These are phyloP conservation scores for Erinaceus europaeus DNA, from an alignment of 2,113 vertebrate species.

Conservation along the genomic window DNA sequence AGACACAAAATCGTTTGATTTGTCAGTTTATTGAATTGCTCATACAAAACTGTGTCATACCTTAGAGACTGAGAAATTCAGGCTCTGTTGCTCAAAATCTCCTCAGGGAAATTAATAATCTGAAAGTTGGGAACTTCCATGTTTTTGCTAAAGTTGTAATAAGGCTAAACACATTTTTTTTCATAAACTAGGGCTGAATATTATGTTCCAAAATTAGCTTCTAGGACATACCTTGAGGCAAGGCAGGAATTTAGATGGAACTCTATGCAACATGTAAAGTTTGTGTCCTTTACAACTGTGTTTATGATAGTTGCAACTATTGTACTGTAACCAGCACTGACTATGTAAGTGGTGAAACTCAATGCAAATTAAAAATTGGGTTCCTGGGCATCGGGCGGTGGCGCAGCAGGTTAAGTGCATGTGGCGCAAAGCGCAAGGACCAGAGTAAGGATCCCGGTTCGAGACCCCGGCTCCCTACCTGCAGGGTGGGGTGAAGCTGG, in stretches of 20 bases:
- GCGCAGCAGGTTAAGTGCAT: too few species aligned
- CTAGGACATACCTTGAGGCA: background rate
- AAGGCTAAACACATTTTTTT: background rate
- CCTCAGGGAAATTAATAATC: background rate
- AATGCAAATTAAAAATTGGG: background rate
- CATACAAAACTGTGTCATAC: background rate
- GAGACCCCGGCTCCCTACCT: too few species aligned
- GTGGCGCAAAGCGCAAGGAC: too few species aligned
- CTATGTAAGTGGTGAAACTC: background rate
- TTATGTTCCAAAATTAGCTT: background rate
- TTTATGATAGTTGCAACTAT: background rate
- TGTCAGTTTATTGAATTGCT: background rate
- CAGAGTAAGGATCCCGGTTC: too few species aligned
- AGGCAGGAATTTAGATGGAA: background rate
- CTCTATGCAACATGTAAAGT: background rate
- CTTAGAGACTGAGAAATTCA: background rate
- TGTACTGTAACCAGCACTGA: background rate
- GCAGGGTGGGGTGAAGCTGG: too few species aligned
- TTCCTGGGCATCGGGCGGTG: too few species aligned
- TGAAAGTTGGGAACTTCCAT: background rate
- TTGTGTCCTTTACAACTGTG: too few species aligned
- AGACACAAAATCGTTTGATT: background rate
- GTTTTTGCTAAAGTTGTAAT: background rate
- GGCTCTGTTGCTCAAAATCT: background rate
- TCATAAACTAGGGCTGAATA: background rate